Base-by-base conservation (phyloP, 2,797 vertebrate species). In the Acestrorhynchus altus region DNA sequence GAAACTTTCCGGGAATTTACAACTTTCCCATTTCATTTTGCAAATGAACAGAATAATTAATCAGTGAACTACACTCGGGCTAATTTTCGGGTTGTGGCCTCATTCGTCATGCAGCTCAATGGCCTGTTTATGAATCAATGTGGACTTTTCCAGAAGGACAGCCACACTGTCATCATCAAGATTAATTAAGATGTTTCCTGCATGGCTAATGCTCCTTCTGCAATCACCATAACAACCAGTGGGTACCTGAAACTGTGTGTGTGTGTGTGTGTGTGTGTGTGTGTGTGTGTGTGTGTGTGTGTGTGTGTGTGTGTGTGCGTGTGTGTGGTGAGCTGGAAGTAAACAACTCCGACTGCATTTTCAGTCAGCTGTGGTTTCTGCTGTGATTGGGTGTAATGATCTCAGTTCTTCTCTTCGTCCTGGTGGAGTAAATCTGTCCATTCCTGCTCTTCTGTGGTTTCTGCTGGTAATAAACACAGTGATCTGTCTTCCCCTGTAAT, bases 151-250 rank as follows among this genome's bases (percentile, higher is more conserved):
- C 82, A 86, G 88, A 90, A 90, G 89, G 85, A 93, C 85, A 91
- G 85, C 86, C 84, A 77, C 70, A 76, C 83, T 92, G 90, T 91
- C 91, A 92, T 89, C 92, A 83, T 88, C 79, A 84, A 90, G 89
- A 94, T 93, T 93, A 95, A 95, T 95, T 94, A 94, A 94, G 91
- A 94, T 88, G 87, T 91, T 89, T 89, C 87, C 82, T 90, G 89
- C 88, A 90, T 91, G 85, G 78, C 52, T 82, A 91, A 86, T 86
- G 82, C 84, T 24, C 81, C 74, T 81, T 82, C 26, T 0, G 83
- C 66, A 16, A 71, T 90, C 57, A 54, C 84, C 81, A 86, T 87
- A 86, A 88, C 76, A 86, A 90, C 87, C 76, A 68, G 70, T 15
- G 0, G 83, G 72, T 57, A 81, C 86, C 85, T 71, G 60, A 49